Evolutionary conservation across 2,888 invertebrate species (phyloP).

Genomic region (Diplolepis rosae): DNA sequence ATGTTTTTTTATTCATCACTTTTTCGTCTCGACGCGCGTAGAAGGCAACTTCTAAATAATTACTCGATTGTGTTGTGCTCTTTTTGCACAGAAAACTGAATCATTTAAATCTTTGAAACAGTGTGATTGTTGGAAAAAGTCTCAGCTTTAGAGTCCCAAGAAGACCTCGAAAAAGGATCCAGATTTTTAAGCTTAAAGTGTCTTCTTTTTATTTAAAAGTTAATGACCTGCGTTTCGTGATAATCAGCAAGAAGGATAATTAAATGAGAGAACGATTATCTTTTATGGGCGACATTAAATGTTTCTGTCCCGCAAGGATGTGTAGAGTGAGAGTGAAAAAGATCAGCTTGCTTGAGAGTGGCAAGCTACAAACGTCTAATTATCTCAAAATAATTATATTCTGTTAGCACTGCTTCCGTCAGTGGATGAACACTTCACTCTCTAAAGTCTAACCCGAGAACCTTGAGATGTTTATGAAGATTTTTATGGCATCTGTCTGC

Average conservation of each 20-base stretch:
- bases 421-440: conserved; percentile 5
- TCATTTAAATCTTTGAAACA: too few species aligned
- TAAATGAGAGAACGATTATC: conserved; percentile 29
- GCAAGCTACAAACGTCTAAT: conserved; percentile 17
- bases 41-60: conserved; percentile 5
- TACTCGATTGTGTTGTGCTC: background rate
- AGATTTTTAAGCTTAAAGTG: background rate
- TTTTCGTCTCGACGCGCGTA: conserved; percentile 27
- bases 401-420: conserved; percentile 8
- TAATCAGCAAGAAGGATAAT: conserved; percentile 26
- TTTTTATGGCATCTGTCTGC: too few species aligned
- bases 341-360: conserved; percentile 11
- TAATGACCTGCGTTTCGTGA: conserved; percentile 18
- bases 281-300: conserved; percentile 32
- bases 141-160: background rate
- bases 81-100: background rate
- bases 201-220: conserved; percentile 8
- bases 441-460: background rate
- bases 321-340: conserved; percentile 2
- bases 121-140: too few species aligned
- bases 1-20: conserved; percentile 38
- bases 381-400: conserved; percentile 27
- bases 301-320: conserved; percentile 15
- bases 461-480: background rate
- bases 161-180: background rate